Evolutionary conservation across 2,888 invertebrate species (phyloP).

Genomic region (Limenitis camilla): DNA sequence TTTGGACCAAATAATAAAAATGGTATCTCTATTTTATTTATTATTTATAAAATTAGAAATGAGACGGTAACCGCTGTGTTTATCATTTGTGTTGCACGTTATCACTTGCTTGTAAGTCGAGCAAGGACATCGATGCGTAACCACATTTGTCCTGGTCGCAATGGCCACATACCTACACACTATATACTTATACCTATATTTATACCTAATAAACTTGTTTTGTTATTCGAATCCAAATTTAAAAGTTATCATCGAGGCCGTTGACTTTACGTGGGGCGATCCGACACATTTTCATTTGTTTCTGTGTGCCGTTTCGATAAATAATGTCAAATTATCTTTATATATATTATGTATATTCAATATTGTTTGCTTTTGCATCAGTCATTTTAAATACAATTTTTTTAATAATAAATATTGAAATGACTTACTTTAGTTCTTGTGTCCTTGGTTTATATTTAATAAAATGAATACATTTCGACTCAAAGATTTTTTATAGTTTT

Average conservation of each 20-base stretch:
- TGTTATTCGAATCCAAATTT: constrained; percentile 32
- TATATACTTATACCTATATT: constrained; percentile 9
- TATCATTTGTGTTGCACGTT: constrained; percentile 34
- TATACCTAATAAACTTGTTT: constrained; percentile 29
- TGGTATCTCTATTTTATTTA: too few relatives aligned
- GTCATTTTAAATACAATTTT: too few relatives aligned
- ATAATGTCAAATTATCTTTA: constrained; percentile 19
- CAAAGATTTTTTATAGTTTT: too few relatives aligned
- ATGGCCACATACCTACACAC: constrained; percentile 13
- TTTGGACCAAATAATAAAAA: too few relatives aligned
- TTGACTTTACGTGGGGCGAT: constrained; percentile 29
- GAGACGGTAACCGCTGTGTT: constrained; percentile 9
- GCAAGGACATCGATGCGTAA: constrained; percentile 55
- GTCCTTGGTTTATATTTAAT: too few relatives aligned
- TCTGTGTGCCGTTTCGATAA: constrained; percentile 22
- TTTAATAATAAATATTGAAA: too few relatives aligned
- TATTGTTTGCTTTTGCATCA: constrained; percentile 7
- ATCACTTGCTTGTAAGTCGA: constrained; percentile 57
- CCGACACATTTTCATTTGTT: constrained; percentile 27
- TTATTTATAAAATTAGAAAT: constrained; percentile 2
- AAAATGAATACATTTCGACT: too few relatives aligned
- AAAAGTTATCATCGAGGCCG: constrained; percentile 35
- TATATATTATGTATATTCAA: constrained; percentile 9
- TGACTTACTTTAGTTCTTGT: too few relatives aligned
- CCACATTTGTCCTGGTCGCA: constrained; percentile 31